Evolutionary conservation across 1,140 invertebrate genomes (phyloP).

Genomic region (Ladona fulva): DNA sequence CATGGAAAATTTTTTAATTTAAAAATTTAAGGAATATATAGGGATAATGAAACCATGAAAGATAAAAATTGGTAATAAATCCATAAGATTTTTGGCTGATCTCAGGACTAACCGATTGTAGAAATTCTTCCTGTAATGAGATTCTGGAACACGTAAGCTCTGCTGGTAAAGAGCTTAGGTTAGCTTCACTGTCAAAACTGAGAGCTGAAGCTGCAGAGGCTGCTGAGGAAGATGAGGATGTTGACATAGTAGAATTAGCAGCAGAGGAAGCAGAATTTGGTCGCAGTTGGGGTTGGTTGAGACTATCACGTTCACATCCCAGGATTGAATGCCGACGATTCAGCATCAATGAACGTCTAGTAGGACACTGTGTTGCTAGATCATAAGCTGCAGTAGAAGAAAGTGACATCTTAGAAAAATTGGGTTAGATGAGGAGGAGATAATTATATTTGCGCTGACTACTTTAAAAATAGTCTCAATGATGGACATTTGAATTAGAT

Average conservation of each 20-base stretch:
- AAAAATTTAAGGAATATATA: too few species aligned
- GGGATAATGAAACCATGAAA: too few species aligned
- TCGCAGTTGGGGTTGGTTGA: conserved; percentile 43
- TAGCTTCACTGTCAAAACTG: conserved; percentile 16
- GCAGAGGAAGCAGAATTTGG: not conserved
- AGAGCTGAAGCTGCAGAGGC: not conserved
- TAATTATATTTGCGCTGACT: too few species aligned
- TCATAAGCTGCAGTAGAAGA: conserved; percentile 53
- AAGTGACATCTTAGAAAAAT: too few species aligned
- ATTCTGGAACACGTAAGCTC: conserved; percentile 52
- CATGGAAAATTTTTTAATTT: too few species aligned
- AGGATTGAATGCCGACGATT: conserved; percentile 59
- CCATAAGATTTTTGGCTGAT: too few species aligned
- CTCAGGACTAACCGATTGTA: conserved; percentile 36
- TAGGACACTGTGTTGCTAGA: conserved; percentile 67
- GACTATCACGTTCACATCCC: conserved; percentile 36
- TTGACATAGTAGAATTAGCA: not conserved
- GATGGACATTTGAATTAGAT: too few species aligned
- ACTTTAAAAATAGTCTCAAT: too few species aligned
- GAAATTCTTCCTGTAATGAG: conserved; percentile 55
- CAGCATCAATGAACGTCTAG: conserved; percentile 48
- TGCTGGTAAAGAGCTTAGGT: conserved; percentile 27
- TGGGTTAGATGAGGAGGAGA: too few species aligned
- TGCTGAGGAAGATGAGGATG: not conserved
- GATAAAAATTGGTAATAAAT: too few species aligned